Evolutionary conservation across 2,888 invertebrate species (phyloP), one percentile per base, ranked within the genome.

Genomic region (Cephonodes hylas): DNA sequence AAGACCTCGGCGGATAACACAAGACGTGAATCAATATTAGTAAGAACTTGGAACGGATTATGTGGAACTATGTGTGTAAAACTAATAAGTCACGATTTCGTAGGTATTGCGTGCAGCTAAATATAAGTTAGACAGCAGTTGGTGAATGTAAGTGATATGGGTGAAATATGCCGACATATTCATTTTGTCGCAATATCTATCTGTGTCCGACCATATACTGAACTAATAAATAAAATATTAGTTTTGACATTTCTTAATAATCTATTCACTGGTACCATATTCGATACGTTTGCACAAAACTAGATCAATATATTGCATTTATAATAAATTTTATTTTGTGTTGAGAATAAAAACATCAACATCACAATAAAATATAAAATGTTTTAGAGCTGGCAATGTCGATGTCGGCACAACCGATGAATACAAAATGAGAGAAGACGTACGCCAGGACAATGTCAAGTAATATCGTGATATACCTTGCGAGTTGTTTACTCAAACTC

Each of bases 1-100:
- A 70, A 84, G 84, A 80, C 85, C 86, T 86, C 83, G 83, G 71
- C 69, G 69, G 80, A 86, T 85, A 84, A 88, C 83, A 85, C 84
- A 82, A 85, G 75, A 73, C 76, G 74, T 85, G 84, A 84, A 83
- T 88, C 80, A 85, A 86, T 72, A 76, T 60, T 60, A 13, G 74
- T 71, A 73, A 65, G 64, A 68, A 68, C 74, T 68, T 65, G 58
- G 64, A 69, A 69, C 61, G 38, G 38, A 59, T 46, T 42, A 53
- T 25, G 46, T 48, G 48, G 38, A 46, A 15, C 42, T 23, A 60
- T 18, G 60, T 48, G 42, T 60, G 42, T 13, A 53, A 53, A 25
- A 25, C 27, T 3, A 57, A 57, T 57, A 58, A 38, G 38, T 38
- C 34, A 58, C 53, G 53, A 31, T 53, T 53, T 53, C 13, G 10